These are phyloP conservation scores for Alsophila aescularia DNA, from an alignment of 2,888 invertebrate species.

Conservation along the genomic window DNA sequence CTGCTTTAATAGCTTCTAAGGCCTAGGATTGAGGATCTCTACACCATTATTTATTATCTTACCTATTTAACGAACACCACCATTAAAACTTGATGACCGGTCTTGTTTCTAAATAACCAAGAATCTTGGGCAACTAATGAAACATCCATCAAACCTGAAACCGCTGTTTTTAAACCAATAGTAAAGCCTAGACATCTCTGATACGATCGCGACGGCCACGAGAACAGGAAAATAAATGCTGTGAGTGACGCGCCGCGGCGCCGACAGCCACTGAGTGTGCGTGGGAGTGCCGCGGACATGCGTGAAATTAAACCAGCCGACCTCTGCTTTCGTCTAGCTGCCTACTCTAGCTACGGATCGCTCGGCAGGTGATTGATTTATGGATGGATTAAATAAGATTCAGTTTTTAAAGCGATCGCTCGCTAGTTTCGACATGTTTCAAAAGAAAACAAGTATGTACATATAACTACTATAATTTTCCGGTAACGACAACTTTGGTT, in stretches of 20 bases:
- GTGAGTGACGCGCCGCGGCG: constrained; percentile 15
- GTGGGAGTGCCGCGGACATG: constrained; percentile 35
- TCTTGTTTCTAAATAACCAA: not conserved
- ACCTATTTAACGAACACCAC: too few relatives aligned
- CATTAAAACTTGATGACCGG: not conserved
- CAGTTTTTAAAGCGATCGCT: too few relatives aligned
- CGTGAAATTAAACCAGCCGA: constrained; percentile 48
- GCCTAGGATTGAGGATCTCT: too few relatives aligned
- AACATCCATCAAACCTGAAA: constrained; percentile 6
- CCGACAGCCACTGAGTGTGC: constrained; percentile 25
- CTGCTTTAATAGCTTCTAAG: too few relatives aligned
- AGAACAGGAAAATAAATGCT: constrained; percentile 24
- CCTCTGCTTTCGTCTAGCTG: constrained; percentile 21
- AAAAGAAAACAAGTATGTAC: too few relatives aligned
- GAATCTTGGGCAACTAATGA: not conserved
- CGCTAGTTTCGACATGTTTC: too few relatives aligned
- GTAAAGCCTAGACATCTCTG: constrained; percentile 7
- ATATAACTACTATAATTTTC: too few relatives aligned
- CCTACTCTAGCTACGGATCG: too few relatives aligned
- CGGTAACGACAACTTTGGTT: too few relatives aligned
- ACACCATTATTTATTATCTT: too few relatives aligned
- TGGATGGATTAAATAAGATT: not conserved
- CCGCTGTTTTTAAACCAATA: not conserved
- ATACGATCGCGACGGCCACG: constrained; percentile 17
- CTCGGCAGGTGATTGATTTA: not conserved